Conservation (phyloP, 2,888 invertebrate species). For the Phasia obesa region DNA sequence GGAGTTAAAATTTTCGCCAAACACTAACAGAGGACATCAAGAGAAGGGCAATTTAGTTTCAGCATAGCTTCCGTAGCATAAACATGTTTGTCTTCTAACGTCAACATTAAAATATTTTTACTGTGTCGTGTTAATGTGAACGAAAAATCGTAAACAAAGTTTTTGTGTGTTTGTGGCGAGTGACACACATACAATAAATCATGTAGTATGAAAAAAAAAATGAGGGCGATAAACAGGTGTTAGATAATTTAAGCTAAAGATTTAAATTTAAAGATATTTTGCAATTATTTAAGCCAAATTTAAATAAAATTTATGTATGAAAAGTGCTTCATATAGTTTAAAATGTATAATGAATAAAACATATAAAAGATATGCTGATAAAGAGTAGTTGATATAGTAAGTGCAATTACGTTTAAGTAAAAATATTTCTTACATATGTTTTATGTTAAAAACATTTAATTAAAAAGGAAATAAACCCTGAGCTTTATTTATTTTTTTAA, state of each 20-base stretch:
- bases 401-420: no score
- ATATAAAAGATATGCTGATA: no score
- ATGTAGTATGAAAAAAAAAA: background rate
- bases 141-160: conserved; percentile 35
- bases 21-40: conserved; percentile 25
- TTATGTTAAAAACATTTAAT: no score
- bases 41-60: conserved; percentile 56
- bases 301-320: no score
- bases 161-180: background rate
- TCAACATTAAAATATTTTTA: conserved; percentile 6
- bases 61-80: conserved; percentile 43
- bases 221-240: background rate
- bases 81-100: conserved; percentile 48
- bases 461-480: no score
- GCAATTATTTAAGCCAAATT: background rate
- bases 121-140: background rate
- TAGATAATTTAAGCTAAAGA: background rate
- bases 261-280: background rate
- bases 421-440: no score
- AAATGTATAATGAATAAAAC: no score
- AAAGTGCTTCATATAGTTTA: no score
- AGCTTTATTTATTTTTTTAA: no score
- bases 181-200: background rate
- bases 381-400: no score
- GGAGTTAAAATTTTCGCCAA: conserved; percentile 33